Evolutionary conservation across 2,888 invertebrate species (phyloP).

Genomic region (Epinotia demarniana): DNA sequence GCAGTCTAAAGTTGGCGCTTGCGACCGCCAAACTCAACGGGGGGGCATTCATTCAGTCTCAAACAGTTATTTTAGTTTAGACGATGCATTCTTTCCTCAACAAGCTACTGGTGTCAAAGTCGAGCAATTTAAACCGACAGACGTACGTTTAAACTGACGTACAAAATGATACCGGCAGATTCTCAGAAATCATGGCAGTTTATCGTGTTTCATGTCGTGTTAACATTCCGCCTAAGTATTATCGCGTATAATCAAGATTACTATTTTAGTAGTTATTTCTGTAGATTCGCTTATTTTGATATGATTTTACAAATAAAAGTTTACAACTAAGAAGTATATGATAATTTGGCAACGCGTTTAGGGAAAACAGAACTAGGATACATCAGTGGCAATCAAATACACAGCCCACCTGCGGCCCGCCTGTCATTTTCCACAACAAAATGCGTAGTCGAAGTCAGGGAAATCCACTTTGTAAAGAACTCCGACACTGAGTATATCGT

Average conservation of each 20-base stretch:
- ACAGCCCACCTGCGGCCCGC: neutral
- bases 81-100: neutral
- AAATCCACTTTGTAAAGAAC: no score
- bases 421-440: no score
- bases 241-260: constrained; percentile 7
- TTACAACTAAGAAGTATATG: neutral
- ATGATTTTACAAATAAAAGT: neutral
- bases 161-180: constrained; percentile 22
- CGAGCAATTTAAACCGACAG: constrained; percentile 6
- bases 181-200: constrained; percentile 13
- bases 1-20: constrained; percentile 13
- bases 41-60: constrained; percentile 21
- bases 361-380: neutral
- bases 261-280: neutral
- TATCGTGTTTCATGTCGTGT: constrained; percentile 10
- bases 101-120: neutral
- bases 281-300: neutral
- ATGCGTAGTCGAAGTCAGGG: no score
- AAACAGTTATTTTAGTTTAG: constrained; percentile 16
- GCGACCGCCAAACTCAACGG: constrained; percentile 14
- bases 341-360: no score
- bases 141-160: constrained; percentile 2
- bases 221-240: constrained; percentile 2
- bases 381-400: neutral
- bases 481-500: neutral